phyloP scores from a whole-genome alignment of 2,113 vertebrate genomes.

The Carettochelys insculpta region DNA sequence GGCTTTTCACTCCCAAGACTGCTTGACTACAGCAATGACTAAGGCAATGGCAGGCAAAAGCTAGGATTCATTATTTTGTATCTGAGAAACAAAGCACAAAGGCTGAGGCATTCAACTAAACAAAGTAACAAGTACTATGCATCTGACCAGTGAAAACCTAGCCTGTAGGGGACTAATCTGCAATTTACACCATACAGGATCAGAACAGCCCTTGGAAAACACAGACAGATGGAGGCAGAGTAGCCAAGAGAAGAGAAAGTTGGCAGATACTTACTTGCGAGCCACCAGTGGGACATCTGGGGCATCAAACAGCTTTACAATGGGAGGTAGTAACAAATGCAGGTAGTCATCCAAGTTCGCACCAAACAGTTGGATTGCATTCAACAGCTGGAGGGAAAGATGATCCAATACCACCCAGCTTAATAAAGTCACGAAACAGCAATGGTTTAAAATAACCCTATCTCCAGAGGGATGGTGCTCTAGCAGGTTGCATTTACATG shows the following conservation, averaged over 20 bases:
- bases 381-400: slow-evolving; percentile 82
- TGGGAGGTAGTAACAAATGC: slow-evolving; percentile 93
- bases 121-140: background rate
- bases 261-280: slow-evolving; percentile 86
- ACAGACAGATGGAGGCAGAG: background rate
- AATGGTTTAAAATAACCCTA: background rate
- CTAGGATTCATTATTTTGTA: background rate
- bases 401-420: background rate
- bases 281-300: slow-evolving; percentile 89
- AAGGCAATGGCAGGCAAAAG: background rate
- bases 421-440: background rate
- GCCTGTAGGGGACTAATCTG: rapidly evolving
- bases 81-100: background rate
- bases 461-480: background rate
- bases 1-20: background rate
- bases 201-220: background rate
- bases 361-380: slow-evolving; percentile 97
- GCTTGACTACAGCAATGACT: background rate
- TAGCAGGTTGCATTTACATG: background rate
- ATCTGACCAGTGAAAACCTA: background rate
- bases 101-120: background rate
- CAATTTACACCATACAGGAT: rapidly evolving
- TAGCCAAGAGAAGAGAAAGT: background rate
- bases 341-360: slow-evolving; percentile 98
- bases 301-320: slow-evolving; percentile 97